Evolutionary conservation across 2,113 vertebrate species (phyloP).

Genomic region (Rattus rattus): DNA sequence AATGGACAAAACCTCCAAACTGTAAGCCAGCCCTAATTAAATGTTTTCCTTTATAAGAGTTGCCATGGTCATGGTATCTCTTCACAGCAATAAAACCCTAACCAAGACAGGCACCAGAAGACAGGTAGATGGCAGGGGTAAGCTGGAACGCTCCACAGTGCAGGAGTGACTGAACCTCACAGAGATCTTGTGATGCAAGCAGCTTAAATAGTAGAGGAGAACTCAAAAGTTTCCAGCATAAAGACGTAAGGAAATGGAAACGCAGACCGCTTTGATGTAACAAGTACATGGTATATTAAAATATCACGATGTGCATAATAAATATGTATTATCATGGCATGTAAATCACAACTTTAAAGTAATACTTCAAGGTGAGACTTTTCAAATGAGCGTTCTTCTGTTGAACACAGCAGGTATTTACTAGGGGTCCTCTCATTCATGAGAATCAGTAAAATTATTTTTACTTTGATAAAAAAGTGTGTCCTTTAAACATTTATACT

Average conservation of each 20-base stretch:
- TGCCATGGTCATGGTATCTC: background rate
- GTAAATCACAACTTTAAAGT: background rate
- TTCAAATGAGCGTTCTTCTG: background rate
- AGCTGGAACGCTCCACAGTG: background rate
- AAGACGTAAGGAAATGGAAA: background rate
- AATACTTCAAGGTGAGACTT: constrained; percentile 29
- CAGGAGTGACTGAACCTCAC: background rate
- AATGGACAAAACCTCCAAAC: background rate
- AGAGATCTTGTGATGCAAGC: background rate
- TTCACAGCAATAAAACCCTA: background rate
- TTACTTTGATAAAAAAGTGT: constrained; percentile 14
- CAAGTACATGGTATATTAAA: background rate
- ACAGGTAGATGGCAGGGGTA: background rate
- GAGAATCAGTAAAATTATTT: constrained; percentile 39
- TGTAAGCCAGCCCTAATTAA: background rate
- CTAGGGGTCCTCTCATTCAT: background rate
- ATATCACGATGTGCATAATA: background rate
- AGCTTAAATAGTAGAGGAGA: background rate
- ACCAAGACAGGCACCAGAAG: background rate
- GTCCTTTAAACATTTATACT: constrained; percentile 37
- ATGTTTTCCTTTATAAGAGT: background rate
- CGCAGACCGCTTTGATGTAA: background rate
- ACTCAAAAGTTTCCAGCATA: background rate
- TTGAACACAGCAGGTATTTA: background rate
- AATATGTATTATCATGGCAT: background rate